phyloP scores from a whole-genome alignment of 2,113 vertebrate species.

The Sceloporus undulatus region DNA sequence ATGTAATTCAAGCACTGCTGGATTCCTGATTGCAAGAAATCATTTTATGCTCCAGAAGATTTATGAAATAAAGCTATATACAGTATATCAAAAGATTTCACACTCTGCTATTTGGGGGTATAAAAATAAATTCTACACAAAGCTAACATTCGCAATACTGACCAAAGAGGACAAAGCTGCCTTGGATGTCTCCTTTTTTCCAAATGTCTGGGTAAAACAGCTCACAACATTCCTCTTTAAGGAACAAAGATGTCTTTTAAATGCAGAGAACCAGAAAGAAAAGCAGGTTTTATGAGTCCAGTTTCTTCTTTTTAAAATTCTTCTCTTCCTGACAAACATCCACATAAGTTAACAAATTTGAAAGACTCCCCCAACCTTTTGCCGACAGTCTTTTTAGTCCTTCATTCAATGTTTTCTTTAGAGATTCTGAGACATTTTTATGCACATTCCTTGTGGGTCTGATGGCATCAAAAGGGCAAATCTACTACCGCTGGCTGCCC shows the following conservation, averaged over 20 bases:
- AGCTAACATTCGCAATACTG: neutral
- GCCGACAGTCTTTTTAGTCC: neutral
- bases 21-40: neutral
- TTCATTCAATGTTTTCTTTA: neutral
- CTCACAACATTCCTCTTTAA: neutral
- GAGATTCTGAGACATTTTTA: neutral
- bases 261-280: neutral
- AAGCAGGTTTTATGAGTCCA: neutral
- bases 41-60: neutral
- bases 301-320: neutral
- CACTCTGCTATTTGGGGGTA: neutral
- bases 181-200: conserved; percentile 41
- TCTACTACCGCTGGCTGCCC: neutral
- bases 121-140: conserved; percentile 5
- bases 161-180: conserved; percentile 46
- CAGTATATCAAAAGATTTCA: neutral
- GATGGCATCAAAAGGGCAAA: neutral
- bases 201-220: conserved; percentile 32
- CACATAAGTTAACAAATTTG: neutral
- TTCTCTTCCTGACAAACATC: neutral
- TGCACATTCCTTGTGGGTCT: neutral
- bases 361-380: neutral
- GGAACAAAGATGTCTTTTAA: conserved; percentile 63
- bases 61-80: neutral
- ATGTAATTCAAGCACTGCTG: neutral